Conservation (phyloP, 92 coral and sea anemone genomes). For the Metridium senile region DNA sequence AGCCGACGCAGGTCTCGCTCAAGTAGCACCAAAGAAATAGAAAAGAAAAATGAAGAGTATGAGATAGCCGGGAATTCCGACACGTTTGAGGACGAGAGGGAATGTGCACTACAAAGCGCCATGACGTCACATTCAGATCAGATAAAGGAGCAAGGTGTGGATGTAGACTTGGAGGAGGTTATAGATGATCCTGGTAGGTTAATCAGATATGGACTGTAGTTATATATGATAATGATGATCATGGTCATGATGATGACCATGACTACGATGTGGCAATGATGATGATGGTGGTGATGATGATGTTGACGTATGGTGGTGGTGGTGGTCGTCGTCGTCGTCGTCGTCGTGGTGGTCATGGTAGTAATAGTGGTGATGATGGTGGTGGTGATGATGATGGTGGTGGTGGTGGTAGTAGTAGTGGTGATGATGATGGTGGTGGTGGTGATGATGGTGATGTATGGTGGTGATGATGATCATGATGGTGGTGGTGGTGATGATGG, state of each 20-base stretch:
- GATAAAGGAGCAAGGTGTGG: not conserved
- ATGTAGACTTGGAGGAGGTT: not conserved
- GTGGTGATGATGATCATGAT: no score
- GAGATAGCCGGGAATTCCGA: constrained; percentile 1
- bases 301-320: not conserved
- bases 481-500: no score
- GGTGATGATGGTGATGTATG: no score
- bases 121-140: constrained; percentile 29
- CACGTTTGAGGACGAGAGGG: constrained; percentile 31
- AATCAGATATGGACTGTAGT: not conserved
- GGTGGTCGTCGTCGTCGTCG: no score
- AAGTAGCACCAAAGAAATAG: not conserved
- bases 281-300: not conserved
- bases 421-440: no score
- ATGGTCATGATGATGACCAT: no score
- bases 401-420: no score
- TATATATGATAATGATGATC: not conserved
- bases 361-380: no score
- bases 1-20: not conserved
- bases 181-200: not conserved
- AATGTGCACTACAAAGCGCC: constrained; percentile 22
- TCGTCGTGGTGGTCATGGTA: no score
- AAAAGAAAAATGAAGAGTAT: not conserved
- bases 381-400: no score
- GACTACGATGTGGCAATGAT: not conserved